Conservation (phyloP, 1,140 invertebrate species). For the Apis dorsata region DNA sequence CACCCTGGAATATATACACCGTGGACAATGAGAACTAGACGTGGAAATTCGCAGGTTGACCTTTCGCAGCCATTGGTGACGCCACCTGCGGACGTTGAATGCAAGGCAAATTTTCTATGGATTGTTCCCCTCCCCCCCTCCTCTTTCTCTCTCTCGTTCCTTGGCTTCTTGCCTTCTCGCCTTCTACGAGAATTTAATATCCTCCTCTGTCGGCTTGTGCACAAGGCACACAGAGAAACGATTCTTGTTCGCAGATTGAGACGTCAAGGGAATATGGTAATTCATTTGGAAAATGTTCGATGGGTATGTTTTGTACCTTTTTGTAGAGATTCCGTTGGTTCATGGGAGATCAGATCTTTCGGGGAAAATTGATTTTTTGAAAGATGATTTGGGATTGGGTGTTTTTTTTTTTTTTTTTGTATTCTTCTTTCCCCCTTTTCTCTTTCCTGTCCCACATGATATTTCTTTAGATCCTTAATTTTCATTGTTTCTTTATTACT, state of each 20-base stretch:
- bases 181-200: conserved; percentile 74
- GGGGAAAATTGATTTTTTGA: background rate
- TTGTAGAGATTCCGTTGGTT: background rate
- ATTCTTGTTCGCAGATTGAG: conserved; percentile 54
- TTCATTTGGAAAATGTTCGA: conserved; percentile 70
- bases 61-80: conserved; percentile 50
- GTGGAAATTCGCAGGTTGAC: conserved; percentile 78
- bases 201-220: background rate
- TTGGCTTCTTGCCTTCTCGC: too few relatives aligned
- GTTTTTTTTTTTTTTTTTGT: too few relatives aligned
- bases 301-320: background rate
- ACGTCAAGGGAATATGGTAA: conserved; percentile 63
- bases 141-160: background rate
- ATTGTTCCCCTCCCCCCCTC: conserved; percentile 49
- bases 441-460: too few relatives aligned
- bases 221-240: background rate
- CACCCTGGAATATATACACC: background rate
- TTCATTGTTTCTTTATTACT: too few relatives aligned
- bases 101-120: conserved; percentile 77
- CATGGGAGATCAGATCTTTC: background rate
- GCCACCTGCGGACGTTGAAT: conserved; percentile 73
- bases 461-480: too few relatives aligned
- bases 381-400: too few relatives aligned
- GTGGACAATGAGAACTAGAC: conserved; percentile 54
- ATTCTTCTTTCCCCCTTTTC: too few relatives aligned